Evolutionary conservation across 2,888 invertebrate species (phyloP).

Genomic region (Nomada hirtipes): DNA sequence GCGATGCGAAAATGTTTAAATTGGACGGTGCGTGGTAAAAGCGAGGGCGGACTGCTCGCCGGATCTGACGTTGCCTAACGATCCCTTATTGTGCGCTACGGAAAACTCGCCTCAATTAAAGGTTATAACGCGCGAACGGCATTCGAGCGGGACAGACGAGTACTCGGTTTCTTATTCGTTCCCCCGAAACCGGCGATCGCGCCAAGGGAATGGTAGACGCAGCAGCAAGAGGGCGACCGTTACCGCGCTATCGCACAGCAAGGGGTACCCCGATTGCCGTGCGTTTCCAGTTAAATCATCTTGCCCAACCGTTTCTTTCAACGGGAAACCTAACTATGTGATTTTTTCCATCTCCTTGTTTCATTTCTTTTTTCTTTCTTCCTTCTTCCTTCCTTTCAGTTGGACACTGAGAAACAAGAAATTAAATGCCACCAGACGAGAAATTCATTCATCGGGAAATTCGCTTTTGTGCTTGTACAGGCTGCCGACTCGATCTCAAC

Average conservation of each 20-base stretch:
- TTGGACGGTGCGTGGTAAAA: conserved; percentile 30
- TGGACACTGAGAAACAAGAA: conserved; percentile 17
- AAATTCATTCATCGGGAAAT: conserved; percentile 20
- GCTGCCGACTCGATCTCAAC: conserved; percentile 62
- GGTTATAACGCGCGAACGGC: conserved; percentile 81
- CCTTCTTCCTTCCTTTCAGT: neutral
- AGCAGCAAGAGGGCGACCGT: neutral
- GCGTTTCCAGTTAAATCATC: too few species aligned
- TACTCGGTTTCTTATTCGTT: conserved; percentile 6
- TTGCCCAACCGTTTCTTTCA: too few species aligned
- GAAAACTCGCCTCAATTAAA: conserved; percentile 80
- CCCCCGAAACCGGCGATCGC: neutral
- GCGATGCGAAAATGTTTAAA: conserved; percentile 21
- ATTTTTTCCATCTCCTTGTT: too few species aligned
- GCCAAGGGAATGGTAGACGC: neutral
- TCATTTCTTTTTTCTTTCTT: too few species aligned
- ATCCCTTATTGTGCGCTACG: conserved; percentile 75
- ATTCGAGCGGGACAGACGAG: conserved; percentile 68
- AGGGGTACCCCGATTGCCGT: too few species aligned
- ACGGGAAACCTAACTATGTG: too few species aligned
- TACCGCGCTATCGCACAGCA: too few species aligned
- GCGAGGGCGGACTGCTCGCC: conserved; percentile 61
- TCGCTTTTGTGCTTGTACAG: conserved; percentile 24
- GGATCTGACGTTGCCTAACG: conserved; percentile 72
- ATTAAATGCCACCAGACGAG: conserved; percentile 17